Evolutionary conservation across 1,140 invertebrate species (phyloP).

Genomic region (Drosophila sturtevanti): DNA sequence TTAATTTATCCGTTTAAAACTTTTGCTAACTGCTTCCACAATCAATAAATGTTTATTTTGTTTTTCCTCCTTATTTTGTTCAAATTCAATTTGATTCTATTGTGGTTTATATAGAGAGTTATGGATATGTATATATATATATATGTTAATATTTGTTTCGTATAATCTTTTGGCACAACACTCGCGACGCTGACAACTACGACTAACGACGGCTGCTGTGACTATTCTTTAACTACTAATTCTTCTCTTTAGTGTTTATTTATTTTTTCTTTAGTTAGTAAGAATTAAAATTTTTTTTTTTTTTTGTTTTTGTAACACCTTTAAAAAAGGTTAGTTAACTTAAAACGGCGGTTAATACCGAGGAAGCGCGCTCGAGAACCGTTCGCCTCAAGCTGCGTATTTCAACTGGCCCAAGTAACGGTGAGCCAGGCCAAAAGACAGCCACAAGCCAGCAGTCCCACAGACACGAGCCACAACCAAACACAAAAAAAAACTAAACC

Average conservation of each 20-base stretch:
- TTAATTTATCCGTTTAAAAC: constrained; percentile 10
- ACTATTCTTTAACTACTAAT: constrained; percentile 26
- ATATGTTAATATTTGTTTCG: neutral
- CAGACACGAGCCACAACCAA: constrained; percentile 13
- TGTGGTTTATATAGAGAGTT: constrained; percentile 29
- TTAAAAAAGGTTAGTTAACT: constrained; percentile 27
- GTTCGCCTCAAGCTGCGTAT: constrained; percentile 78
- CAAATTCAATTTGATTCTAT: constrained; percentile 28
- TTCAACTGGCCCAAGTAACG: constrained; percentile 76
- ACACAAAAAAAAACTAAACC: neutral
- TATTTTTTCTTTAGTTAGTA: constrained; percentile 58
- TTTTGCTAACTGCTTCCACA: constrained; percentile 53
- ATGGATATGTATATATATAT: neutral
- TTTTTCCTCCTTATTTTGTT: constrained; percentile 5
- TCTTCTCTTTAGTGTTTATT: neutral
- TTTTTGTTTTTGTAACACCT: constrained; percentile 11
- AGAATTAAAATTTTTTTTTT: neutral
- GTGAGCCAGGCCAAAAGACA: constrained; percentile 70
- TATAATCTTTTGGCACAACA: constrained; percentile 59
- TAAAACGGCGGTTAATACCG: constrained; percentile 20
- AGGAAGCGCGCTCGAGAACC: constrained; percentile 74
- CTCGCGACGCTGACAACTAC: constrained; percentile 58
- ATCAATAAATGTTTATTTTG: constrained; percentile 47
- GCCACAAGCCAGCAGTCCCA: constrained; percentile 41
- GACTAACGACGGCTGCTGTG: constrained; percentile 65